A percentile compares a stretch with the other conserved stretches of the same genome.
Conservation (phyloP, 2,113 vertebrate species). For the Loxodonta africana region DNA sequence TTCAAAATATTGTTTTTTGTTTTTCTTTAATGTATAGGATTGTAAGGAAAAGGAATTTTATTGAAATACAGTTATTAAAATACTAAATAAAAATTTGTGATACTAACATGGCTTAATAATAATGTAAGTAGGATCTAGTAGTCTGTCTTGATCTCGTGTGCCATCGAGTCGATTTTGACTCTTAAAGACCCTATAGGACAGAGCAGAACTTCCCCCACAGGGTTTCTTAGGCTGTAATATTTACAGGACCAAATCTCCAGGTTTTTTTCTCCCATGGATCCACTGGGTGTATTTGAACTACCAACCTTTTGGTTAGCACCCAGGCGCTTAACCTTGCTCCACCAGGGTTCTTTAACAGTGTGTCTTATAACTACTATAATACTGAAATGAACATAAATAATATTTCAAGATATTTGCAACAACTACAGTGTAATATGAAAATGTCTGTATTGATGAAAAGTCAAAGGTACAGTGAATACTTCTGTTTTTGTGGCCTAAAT, state of each 20-base stretch:
- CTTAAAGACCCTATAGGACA: background rate
- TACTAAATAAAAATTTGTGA: background rate
- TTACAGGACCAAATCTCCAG: background rate
- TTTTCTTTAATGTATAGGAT: background rate
- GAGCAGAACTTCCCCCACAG: background rate
- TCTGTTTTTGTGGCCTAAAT: background rate
- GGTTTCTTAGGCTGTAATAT: background rate
- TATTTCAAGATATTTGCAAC: background rate
- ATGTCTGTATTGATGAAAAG: background rate
- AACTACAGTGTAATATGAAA: background rate
- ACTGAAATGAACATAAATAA: background rate
- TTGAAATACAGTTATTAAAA: background rate
- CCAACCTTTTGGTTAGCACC: background rate
- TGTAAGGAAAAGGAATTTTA: background rate
- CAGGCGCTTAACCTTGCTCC: background rate
- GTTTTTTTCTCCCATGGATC: no score
- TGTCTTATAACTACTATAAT: background rate
- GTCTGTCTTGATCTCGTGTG: background rate
- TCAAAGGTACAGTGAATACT: background rate
- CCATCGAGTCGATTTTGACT: background rate
- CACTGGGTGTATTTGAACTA: no score
- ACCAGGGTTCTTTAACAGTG: background rate
- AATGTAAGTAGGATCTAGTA: background rate
- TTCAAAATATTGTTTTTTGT: background rate
- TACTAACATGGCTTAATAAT: background rate